Evolutionary conservation across 1,140 invertebrate genomes (phyloP).

Genomic region (Nymphalis io): DNA sequence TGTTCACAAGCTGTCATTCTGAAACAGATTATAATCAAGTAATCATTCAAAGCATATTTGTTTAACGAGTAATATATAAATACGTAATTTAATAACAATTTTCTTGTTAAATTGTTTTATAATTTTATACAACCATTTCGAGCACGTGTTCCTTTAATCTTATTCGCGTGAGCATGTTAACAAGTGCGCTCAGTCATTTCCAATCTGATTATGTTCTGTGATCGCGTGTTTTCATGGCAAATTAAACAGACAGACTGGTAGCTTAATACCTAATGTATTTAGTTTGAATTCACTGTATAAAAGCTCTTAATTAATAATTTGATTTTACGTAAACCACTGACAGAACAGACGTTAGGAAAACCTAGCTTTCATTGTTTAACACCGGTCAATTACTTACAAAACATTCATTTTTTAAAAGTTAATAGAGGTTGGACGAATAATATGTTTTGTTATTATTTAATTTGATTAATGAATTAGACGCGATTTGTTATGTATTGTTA

Average conservation of each 20-base stretch:
- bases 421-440: too few species aligned
- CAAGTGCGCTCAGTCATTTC: conserved; percentile 37
- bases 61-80: not conserved
- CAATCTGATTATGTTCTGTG: conserved; percentile 33
- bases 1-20: not conserved
- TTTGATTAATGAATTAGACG: too few species aligned
- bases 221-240: conserved; percentile 61
- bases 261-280: conserved; percentile 52
- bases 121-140: conserved; percentile 7
- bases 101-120: not conserved
- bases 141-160: conserved; percentile 20
- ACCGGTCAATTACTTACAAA: not conserved
- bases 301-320: conserved; percentile 63
- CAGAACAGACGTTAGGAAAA: conserved; percentile 28
- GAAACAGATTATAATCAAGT: not conserved
- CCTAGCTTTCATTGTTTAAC: conserved; percentile 19
- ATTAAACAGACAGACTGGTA: conserved; percentile 56
- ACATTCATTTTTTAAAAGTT: too few species aligned
- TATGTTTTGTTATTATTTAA: too few species aligned
- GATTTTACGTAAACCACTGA: conserved; percentile 31
- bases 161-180: conserved; percentile 37
- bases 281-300: conserved; percentile 47
- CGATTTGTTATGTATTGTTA: too few species aligned
- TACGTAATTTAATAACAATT: too few species aligned
- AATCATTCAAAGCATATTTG: not conserved